Conservation (phyloP, 2,113 vertebrate genomes). For the Anolis sagrei region DNA sequence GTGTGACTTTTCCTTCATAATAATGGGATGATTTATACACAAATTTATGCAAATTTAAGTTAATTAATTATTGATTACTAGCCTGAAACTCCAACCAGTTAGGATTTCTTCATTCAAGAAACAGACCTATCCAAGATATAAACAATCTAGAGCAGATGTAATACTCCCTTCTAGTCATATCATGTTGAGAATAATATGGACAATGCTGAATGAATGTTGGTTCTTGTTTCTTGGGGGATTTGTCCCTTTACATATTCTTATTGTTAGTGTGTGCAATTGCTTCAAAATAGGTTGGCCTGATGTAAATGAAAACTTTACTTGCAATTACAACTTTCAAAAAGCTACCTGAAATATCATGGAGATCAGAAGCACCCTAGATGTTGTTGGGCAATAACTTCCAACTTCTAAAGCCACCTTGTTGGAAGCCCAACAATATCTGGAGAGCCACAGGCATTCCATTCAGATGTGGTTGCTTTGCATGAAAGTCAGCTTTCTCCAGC, state of each 20-base stretch:
- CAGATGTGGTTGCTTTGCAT: neutral
- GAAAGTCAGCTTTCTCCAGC: neutral
- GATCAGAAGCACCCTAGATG: too few species aligned
- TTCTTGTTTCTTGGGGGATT: neutral
- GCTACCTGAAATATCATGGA: neutral
- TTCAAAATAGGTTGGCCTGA: neutral
- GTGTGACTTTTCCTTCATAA: neutral
- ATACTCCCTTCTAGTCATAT: neutral
- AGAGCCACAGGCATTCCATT: too few species aligned
- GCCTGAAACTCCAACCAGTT: neutral
- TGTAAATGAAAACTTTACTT: neutral
- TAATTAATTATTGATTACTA: neutral
- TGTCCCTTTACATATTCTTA: neutral
- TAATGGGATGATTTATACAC: neutral
- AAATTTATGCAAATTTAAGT: neutral
- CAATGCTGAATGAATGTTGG: neutral
- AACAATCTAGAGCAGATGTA: neutral
- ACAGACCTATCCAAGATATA: neutral
- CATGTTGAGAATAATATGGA: neutral
- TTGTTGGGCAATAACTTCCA: too few species aligned
- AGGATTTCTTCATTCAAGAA: neutral
- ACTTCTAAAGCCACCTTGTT: too few species aligned
- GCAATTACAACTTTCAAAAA: neutral
- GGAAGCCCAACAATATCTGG: too few species aligned
- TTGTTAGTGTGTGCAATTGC: neutral